Conservation (phyloP, 2,797 vertebrate genomes). For the Passerculus sandwichensis region DNA sequence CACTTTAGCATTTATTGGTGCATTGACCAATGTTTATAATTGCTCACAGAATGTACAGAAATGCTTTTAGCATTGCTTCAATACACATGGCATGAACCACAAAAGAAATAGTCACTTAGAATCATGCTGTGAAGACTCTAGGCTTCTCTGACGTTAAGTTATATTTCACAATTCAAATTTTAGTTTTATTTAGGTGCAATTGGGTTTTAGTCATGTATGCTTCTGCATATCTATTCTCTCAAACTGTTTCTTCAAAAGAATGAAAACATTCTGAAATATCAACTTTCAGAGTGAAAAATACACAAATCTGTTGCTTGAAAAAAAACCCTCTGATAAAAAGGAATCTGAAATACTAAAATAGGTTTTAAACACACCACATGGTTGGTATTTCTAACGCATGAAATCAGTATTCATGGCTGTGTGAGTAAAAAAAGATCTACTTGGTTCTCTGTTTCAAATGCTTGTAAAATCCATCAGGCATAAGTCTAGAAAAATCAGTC, state of each 20-base stretch:
- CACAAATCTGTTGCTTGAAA: neutral
- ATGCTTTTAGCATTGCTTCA: neutral
- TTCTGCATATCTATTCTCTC: neutral
- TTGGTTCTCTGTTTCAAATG: neutral
- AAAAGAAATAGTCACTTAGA: neutral
- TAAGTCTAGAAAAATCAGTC: neutral
- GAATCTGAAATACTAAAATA: neutral
- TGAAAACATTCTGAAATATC: neutral
- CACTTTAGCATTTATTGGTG: neutral
- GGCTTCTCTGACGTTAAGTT: neutral
- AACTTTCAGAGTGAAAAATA: neutral
- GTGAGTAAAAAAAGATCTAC: neutral
- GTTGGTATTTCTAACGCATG: neutral
- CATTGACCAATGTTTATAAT: neutral
- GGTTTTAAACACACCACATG: neutral
- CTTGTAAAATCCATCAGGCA: neutral
- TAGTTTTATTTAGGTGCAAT: neutral
- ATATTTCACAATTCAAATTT: neutral
- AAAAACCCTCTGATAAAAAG: neutral
- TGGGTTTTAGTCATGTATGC: neutral
- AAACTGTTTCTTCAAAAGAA: neutral
- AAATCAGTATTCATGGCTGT: neutral
- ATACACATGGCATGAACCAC: neutral
- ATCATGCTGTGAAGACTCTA: neutral
- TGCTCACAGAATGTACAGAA: neutral